A percentile compares a stretch with the other conserved stretches of the same genome.
phyloP scores from a whole-genome alignment of 1,140 invertebrate genomes.

The Penaeus japonicus region DNA sequence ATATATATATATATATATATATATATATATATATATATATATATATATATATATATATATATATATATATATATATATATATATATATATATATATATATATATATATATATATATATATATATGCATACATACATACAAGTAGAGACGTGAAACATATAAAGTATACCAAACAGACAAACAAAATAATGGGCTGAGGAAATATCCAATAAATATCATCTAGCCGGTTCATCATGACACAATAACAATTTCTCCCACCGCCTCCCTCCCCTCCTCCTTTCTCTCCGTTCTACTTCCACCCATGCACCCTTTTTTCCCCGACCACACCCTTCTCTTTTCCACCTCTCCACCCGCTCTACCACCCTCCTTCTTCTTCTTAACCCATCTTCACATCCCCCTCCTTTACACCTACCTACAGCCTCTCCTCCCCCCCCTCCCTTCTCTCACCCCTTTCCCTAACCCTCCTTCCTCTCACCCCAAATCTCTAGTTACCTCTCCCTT shows the following conservation, averaged over 20 bases:
- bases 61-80: neutral
- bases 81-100: neutral
- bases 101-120: conserved; percentile 15
- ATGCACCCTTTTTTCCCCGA: neutral
- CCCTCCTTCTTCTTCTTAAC: neutral
- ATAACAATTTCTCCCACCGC: too few relatives aligned
- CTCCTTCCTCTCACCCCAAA: neutral
- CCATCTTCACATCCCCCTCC: neutral
- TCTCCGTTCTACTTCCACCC: neutral
- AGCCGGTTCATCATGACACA: too few relatives aligned
- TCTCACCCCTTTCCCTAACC: too few relatives aligned
- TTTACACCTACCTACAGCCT: neutral
- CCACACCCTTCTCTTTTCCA: neutral
- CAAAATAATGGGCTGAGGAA: too few relatives aligned
- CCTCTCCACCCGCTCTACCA: neutral
- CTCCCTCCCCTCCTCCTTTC: too few relatives aligned
- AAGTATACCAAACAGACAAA: too few relatives aligned
- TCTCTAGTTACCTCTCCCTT: too few relatives aligned
- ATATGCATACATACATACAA: neutral
- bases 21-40: neutral
- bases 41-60: neutral
- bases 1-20: neutral
- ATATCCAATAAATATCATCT: too few relatives aligned
- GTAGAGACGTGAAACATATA: too few relatives aligned
- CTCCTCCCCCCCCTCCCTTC: neutral